Conservation (phyloP, 1,140 invertebrate genomes). For the Akabosia matsudoensis region DNA sequence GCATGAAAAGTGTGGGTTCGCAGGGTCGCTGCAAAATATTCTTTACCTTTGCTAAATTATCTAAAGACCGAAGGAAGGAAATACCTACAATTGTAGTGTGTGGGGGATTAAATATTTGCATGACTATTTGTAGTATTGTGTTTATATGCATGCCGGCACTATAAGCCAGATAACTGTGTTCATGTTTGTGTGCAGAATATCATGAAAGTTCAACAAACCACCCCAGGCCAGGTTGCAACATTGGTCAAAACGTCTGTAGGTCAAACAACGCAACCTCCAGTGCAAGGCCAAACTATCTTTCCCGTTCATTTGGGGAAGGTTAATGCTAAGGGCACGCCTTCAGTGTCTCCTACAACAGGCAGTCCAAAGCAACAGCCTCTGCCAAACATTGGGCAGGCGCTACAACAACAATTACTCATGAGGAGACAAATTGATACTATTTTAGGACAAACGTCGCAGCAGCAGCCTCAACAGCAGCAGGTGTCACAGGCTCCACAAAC, state of each 20-base stretch:
- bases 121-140: no score
- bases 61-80: no score
- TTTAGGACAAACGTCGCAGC: background rate
- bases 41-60: no score
- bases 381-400: no score
- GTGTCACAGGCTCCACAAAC: background rate
- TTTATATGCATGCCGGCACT: no score
- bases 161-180: background rate
- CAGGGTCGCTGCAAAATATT: no score
- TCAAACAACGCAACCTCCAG: background rate
- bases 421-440: background rate
- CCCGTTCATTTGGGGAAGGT: background rate
- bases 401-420: background rate
- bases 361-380: background rate
- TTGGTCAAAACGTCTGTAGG: background rate
- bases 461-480: background rate
- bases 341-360: background rate
- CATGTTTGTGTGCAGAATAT: slow-evolving; percentile 3
- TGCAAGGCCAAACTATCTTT: background rate
- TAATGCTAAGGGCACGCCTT: background rate
- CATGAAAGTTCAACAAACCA: background rate
- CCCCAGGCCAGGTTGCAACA: background rate
- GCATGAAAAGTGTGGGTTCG: no score
- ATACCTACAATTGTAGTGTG: no score
- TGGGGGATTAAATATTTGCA: no score